A percentile compares a stretch with the other conserved stretches of the same genome.
Conservation (phyloP, 2,797 vertebrate genomes). For the Crenuchus spilurus region DNA sequence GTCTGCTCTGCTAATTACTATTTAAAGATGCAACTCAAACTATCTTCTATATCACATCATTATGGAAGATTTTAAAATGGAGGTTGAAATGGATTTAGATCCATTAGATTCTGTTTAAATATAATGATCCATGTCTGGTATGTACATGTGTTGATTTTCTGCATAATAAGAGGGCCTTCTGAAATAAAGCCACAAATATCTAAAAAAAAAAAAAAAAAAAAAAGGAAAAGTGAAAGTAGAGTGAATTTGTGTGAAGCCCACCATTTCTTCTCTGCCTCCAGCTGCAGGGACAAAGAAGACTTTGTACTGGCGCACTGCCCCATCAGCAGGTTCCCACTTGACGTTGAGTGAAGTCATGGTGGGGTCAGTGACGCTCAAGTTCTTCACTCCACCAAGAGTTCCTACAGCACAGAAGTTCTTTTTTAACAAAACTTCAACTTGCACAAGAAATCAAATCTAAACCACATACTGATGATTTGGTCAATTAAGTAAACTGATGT, state of each 20-base stretch:
- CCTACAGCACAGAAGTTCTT: constrained; percentile 67
- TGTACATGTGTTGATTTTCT: not conserved
- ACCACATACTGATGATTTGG: no score
- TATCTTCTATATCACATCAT: no score
- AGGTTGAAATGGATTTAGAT: not conserved
- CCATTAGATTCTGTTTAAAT: not conserved
- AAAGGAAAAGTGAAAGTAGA: not conserved
- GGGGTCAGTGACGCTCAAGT: constrained; percentile 87
- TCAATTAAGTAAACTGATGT: no score
- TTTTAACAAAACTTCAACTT: constrained; percentile 9
- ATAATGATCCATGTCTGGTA: constrained; percentile 4
- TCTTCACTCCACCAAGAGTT: constrained; percentile 88
- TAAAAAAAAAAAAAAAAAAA: constrained; percentile 10
- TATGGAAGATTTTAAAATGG: not conserved
- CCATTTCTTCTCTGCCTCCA: constrained; percentile 88
- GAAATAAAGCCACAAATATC: constrained; percentile 14
- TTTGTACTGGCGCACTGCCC: constrained; percentile 92
- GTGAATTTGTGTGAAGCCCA: constrained; percentile 57
- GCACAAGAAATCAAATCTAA: not conserved
- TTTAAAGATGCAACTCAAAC: no score
- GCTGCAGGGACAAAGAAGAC: constrained; percentile 84
- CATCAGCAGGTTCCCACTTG: constrained; percentile 92
- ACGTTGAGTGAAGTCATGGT: constrained; percentile 91
- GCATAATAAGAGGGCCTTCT: not conserved
- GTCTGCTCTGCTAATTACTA: no score